Conservation (phyloP, 1,140 invertebrate genomes). For the Pogonus chalceus region DNA sequence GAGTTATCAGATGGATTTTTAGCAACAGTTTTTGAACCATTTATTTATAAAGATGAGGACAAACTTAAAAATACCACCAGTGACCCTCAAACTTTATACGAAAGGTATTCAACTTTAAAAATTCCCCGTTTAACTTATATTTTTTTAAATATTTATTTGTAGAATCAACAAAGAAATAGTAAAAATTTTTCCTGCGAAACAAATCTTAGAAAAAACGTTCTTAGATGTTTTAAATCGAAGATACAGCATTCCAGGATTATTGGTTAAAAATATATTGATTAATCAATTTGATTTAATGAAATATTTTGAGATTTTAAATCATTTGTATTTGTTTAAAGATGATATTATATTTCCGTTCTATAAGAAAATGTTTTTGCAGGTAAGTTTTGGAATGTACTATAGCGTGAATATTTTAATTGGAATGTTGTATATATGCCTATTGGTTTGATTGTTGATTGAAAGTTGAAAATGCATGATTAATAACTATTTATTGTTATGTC, state of each 20-base stretch:
- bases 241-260: conserved; percentile 39
- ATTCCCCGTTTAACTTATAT: not conserved
- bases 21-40: conserved; percentile 24
- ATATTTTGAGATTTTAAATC: conserved; percentile 40
- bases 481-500: no score
- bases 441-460: conserved; percentile 9
- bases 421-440: conserved; percentile 7
- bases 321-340: conserved; percentile 54
- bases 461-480: no score
- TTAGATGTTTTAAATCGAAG: conserved; percentile 34
- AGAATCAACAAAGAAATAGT: not conserved
- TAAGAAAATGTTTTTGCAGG: conserved; percentile 45
- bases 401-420: no score
- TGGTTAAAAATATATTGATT: conserved; percentile 41
- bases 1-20: conserved; percentile 28
- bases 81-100: conserved; percentile 17
- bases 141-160: not conserved
- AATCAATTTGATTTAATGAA: conserved; percentile 40
- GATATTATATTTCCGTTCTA: conserved; percentile 53
- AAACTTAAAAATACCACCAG: not conserved
- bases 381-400: conserved; percentile 20
- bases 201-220: conserved; percentile 37
- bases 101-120: no score
- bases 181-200: conserved; percentile 12
- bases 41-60: conserved; percentile 17